Evolutionary conservation across 2,888 invertebrate genomes (phyloP).

Genomic region (Polyploca ridens): DNA sequence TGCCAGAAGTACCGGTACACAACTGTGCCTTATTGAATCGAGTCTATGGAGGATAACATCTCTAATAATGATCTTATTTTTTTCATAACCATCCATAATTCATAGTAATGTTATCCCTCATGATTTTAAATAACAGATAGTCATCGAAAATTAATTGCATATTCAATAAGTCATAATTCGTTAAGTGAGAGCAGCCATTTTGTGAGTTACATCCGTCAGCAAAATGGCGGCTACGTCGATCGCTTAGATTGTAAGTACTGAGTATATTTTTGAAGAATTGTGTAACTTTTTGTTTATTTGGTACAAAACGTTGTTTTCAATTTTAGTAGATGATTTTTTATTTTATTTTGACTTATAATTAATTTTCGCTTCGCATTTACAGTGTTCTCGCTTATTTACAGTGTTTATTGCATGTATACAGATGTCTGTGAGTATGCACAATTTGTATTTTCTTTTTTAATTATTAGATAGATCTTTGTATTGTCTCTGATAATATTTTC

Average conservation of each 20-base stretch:
- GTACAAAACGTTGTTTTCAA: slow-evolving; percentile 73
- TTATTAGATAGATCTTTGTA: slow-evolving; percentile 59
- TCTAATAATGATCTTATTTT: too few species aligned
- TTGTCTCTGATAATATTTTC: slow-evolving; percentile 57
- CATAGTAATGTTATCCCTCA: not conserved
- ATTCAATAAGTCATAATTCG: slow-evolving; percentile 49
- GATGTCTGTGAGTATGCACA: slow-evolving; percentile 83
- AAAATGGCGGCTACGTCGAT: slow-evolving; percentile 67
- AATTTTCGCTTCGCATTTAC: slow-evolving; percentile 80
- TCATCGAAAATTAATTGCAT: slow-evolving; percentile 26
- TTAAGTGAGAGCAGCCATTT: slow-evolving; percentile 73
- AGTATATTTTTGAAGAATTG: slow-evolving; percentile 66
- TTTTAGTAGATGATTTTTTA: slow-evolving; percentile 60
- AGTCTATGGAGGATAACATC: not conserved
- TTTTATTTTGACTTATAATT: slow-evolving; percentile 21
- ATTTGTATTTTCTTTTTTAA: slow-evolving; percentile 62
- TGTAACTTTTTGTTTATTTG: slow-evolving; percentile 56
- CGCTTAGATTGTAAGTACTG: slow-evolving; percentile 75
- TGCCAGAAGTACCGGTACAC: slow-evolving; percentile 32
- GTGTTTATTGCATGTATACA: slow-evolving; percentile 79
- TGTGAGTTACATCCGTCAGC: slow-evolving; percentile 49
- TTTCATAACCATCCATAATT: not conserved
- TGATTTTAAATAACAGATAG: not conserved
- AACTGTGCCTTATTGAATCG: slow-evolving; percentile 40
- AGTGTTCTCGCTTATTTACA: slow-evolving; percentile 81